phyloP scores from a whole-genome alignment of 2,888 invertebrate species.

The Trissolcus japonicus region DNA sequence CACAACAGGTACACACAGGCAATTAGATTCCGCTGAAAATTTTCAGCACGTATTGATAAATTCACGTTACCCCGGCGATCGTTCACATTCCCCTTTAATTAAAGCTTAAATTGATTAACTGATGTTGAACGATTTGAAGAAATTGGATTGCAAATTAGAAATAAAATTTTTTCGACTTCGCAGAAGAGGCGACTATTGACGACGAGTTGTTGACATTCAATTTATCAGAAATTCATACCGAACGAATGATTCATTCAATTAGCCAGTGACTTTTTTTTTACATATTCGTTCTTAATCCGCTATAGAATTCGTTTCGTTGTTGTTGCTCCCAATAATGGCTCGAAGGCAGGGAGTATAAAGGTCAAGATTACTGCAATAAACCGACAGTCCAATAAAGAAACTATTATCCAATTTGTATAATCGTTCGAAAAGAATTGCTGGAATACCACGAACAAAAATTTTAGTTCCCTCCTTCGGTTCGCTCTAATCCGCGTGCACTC shows the following conservation, averaged over 20 bases:
- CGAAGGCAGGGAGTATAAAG: slow-evolving; percentile 54
- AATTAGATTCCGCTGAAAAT: slow-evolving; percentile 37
- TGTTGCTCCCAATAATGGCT: slow-evolving; percentile 43
- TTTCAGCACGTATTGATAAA: slow-evolving; percentile 41
- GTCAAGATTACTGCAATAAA: slow-evolving; percentile 57
- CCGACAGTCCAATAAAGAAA: slow-evolving; percentile 57
- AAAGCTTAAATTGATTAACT: slow-evolving; percentile 47
- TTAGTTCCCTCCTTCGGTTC: slow-evolving; percentile 29
- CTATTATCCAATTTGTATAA: slow-evolving; percentile 59
- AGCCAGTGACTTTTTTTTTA: slow-evolving; percentile 38
- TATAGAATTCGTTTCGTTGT: slow-evolving; percentile 43
- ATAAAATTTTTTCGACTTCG: not conserved
- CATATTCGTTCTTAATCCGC: slow-evolving; percentile 41
- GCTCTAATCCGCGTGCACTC: slow-evolving; percentile 32
- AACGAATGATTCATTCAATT: slow-evolving; percentile 39
- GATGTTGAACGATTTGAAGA: slow-evolving; percentile 1
- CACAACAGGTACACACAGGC: slow-evolving; percentile 43
- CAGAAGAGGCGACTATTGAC: not conserved
- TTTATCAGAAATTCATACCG: slow-evolving; percentile 9
- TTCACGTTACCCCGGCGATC: slow-evolving; percentile 19
- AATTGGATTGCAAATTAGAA: slow-evolving; percentile 4
- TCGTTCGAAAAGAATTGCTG: slow-evolving; percentile 56
- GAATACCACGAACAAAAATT: slow-evolving; percentile 54
- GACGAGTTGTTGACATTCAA: slow-evolving; percentile 5
- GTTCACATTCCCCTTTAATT: slow-evolving; percentile 39